Conservation (phyloP, 1,140 invertebrate genomes). For the Muscidifurax raptorellus region DNA sequence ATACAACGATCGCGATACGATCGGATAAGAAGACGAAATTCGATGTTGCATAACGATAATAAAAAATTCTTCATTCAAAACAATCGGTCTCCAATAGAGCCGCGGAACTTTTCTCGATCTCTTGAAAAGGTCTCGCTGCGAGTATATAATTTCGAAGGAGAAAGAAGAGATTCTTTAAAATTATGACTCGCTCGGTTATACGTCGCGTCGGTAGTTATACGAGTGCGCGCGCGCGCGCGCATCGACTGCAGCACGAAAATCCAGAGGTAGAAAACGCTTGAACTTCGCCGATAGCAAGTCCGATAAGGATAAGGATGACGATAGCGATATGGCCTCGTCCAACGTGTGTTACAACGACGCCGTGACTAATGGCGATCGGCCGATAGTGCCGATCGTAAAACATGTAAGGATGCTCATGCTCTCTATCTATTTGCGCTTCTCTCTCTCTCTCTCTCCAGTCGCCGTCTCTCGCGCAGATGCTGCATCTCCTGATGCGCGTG, state of each 20-base stretch:
- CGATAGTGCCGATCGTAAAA: conserved; percentile 69
- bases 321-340: conserved; percentile 61
- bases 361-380: conserved; percentile 70
- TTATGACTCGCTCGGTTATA: conserved; percentile 50
- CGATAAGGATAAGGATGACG: conserved; percentile 68
- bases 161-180: not conserved
- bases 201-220: conserved; percentile 52
- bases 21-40: too few species aligned
- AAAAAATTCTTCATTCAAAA: too few species aligned
- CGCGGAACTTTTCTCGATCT: too few species aligned
- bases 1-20: too few species aligned
- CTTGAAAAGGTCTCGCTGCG: too few species aligned
- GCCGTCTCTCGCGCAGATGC: not conserved
- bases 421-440: conserved; percentile 62
- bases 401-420: conserved; percentile 60
- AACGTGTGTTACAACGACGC: conserved; percentile 61
- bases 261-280: conserved; percentile 56
- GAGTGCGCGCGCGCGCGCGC: not conserved
- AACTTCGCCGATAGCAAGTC: conserved; percentile 64
- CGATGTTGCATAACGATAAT: too few species aligned
- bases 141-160: not conserved
- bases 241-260: not conserved
- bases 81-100: too few species aligned
- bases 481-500: not conserved
- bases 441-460: conserved; percentile 26